These are phyloP conservation scores for Rhadina sibilatrix DNA, from an alignment of 2,113 vertebrate genomes.

Conservation along the genomic window DNA sequence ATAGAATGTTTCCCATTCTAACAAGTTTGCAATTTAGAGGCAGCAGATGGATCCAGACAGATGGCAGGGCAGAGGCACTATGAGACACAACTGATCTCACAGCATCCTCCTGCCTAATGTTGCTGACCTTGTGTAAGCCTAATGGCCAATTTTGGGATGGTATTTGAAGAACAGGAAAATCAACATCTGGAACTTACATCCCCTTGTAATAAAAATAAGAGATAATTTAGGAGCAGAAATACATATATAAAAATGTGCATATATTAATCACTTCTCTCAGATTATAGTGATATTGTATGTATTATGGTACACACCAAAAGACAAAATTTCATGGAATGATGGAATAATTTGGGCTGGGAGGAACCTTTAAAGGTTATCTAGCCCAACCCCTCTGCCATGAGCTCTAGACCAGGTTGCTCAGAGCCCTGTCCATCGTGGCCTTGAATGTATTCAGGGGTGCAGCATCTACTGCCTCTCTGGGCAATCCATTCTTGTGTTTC, in stretches of 20 bases:
- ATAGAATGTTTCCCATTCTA: background rate
- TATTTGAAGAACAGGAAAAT: background rate
- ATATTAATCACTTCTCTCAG: background rate
- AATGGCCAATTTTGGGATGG: background rate
- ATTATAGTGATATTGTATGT: background rate
- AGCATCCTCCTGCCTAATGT: background rate
- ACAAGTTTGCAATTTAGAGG: background rate
- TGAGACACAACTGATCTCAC: background rate
- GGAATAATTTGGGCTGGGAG: background rate
- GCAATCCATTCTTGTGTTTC: background rate
- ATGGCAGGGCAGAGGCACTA: background rate
- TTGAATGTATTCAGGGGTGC: background rate
- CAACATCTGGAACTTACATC: background rate
- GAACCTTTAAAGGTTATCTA: background rate
- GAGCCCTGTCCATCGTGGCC: fast-evolving
- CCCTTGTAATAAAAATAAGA: background rate
- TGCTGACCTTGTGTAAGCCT: background rate
- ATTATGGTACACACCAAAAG: background rate
- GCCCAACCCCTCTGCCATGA: background rate
- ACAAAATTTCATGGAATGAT: background rate
- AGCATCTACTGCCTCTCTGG: background rate
- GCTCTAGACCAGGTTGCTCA: background rate
- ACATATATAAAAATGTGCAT: background rate
- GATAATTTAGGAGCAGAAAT: background rate
- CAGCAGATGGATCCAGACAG: background rate